A percentile compares a stretch with the other conserved stretches of the same genome.
Conservation (phyloP, 1,140 invertebrate genomes). For the Hycleus cichorii region DNA sequence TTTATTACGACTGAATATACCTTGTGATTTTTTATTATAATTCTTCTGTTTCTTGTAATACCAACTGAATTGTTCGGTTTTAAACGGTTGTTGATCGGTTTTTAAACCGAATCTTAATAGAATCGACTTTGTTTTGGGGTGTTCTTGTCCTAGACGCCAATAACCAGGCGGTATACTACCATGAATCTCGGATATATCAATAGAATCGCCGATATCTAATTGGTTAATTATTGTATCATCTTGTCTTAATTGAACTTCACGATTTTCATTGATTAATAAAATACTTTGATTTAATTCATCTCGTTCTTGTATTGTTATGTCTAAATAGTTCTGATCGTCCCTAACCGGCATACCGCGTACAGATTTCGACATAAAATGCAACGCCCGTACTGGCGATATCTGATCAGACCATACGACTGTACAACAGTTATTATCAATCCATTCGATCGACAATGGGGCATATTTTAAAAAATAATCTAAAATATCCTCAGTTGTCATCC, state of each 20-base stretch:
- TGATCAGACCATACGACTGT: constrained; percentile 72
- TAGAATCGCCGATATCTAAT: constrained; percentile 6
- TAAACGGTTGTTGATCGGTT: constrained; percentile 53
- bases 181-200: constrained; percentile 42
- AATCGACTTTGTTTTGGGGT: constrained; percentile 57
- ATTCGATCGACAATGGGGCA: constrained; percentile 65
- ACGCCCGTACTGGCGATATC: constrained; percentile 60
- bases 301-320: constrained; percentile 38
- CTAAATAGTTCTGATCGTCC: constrained; percentile 32
- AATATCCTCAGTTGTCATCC: constrained; percentile 69
- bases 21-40: constrained; percentile 44
- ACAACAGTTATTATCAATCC: constrained; percentile 74
- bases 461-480: constrained; percentile 71
- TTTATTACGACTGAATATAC: constrained; percentile 43
- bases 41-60: constrained; percentile 56
- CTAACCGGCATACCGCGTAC: constrained; percentile 43
- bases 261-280: constrained; percentile 30
- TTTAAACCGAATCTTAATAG: constrained; percentile 66
- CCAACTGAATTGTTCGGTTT: constrained; percentile 53
- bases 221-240: constrained; percentile 24
- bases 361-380: constrained; percentile 52
- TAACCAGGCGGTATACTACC: constrained; percentile 59
- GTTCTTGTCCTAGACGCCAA: constrained; percentile 63
- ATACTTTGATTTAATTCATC: constrained; percentile 39
- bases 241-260: constrained; percentile 34